Conservation (phyloP, 2,888 invertebrate genomes). For the Clistopyga incitator region DNA sequence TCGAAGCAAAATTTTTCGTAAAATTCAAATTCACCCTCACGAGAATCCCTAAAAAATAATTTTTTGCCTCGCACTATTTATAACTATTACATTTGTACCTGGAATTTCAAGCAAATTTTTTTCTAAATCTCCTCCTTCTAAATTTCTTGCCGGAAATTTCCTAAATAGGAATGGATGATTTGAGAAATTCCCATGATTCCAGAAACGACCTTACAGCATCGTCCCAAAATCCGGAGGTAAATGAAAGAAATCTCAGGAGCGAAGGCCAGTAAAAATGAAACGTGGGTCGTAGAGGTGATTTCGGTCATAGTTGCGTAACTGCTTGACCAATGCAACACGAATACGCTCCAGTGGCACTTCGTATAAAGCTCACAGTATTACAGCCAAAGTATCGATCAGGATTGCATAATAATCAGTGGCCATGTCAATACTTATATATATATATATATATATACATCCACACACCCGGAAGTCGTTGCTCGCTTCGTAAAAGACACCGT, state of each 20-base stretch:
- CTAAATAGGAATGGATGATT: neutral
- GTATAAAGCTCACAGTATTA: neutral
- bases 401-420: conserved; percentile 53
- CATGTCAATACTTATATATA: neutral
- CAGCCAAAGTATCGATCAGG: conserved; percentile 16
- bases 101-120: too few species aligned
- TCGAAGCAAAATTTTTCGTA: too few species aligned
- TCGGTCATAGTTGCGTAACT: conserved; percentile 9
- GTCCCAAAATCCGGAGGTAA: neutral
- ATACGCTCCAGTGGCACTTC: neutral
- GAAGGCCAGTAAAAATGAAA: neutral
- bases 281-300: conserved; percentile 10
- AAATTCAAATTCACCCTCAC: too few species aligned
- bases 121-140: too few species aligned
- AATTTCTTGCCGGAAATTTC: too few species aligned
- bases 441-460: too few species aligned
- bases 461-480: conserved; percentile 65
- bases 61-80: too few species aligned
- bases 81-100: too few species aligned
- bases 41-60: too few species aligned
- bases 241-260: neutral
- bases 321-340: neutral
- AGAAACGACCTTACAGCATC: neutral
- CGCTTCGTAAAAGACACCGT: conserved; percentile 57
- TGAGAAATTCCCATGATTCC: neutral